Conservation (phyloP, 2,113 vertebrate species). For the Petromus typicus region DNA sequence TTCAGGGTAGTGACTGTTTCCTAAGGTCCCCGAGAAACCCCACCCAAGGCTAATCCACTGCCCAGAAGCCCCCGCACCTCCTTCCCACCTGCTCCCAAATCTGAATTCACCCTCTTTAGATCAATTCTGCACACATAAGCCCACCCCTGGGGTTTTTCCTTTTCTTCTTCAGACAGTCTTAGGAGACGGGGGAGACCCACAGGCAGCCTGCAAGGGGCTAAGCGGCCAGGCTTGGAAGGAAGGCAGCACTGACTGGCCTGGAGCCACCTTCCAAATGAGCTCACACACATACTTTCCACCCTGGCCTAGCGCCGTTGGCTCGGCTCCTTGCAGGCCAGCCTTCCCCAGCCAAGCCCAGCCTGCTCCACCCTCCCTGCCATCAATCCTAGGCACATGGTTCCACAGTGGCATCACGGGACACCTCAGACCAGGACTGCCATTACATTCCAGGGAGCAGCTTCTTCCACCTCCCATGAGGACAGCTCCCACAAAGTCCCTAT, state of each 20-base stretch:
- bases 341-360: constrained; percentile 63
- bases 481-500: neutral
- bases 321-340: constrained; percentile 73
- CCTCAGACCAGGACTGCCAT: neutral
- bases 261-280: constrained; percentile 81
- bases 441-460: neutral
- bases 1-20: neutral
- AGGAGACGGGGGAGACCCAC: constrained; percentile 27
- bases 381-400: neutral
- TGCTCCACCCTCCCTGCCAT: constrained; percentile 53
- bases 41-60: neutral
- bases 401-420: neutral
- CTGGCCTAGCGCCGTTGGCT: constrained; percentile 70
- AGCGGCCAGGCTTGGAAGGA: constrained; percentile 50
- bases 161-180: neutral
- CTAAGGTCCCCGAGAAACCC: neutral
- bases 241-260: constrained; percentile 71
- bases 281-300: constrained; percentile 83
- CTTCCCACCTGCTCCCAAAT: neutral
- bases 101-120: neutral
- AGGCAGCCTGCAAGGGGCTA: constrained; percentile 26
- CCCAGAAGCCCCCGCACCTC: neutral
- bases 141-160: neutral
- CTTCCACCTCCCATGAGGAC: neutral
- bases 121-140: neutral